These are phyloP conservation scores for Chesias legatella DNA, from an alignment of 2,888 invertebrate genomes.

Conservation along the genomic window DNA sequence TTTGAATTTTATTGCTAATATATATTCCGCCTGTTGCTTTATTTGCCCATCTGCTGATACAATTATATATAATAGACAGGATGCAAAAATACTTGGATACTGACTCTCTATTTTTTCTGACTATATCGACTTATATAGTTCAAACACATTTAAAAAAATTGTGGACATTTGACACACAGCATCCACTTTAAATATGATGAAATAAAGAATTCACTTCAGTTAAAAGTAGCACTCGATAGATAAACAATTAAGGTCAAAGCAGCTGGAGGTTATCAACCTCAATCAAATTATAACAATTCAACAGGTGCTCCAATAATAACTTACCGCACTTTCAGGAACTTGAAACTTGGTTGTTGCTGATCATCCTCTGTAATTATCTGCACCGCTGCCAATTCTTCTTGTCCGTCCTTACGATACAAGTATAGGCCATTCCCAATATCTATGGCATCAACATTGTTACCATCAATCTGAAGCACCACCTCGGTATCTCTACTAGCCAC, in stretches of 20 bases:
- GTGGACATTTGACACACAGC: no score
- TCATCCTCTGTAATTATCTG: constrained; percentile 63
- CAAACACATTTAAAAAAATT: no score
- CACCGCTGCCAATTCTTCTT: constrained; percentile 68
- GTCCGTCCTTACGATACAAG: constrained; percentile 66
- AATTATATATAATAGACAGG: no score
- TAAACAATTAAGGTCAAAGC: constrained; percentile 7
- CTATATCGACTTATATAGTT: no score
- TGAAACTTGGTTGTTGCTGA: constrained; percentile 61
- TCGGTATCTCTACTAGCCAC: constrained; percentile 63
- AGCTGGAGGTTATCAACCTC: neutral
- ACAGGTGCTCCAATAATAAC: constrained; percentile 26
- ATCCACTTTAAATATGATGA: no score
- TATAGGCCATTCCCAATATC: constrained; percentile 74
- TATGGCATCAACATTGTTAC: constrained; percentile 72
- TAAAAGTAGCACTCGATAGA: neutral
- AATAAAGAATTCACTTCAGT: neutral
- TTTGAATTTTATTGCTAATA: no score
- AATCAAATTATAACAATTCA: neutral
- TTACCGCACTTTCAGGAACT: constrained; percentile 76
- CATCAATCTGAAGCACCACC: constrained; percentile 71
- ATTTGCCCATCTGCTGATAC: no score
- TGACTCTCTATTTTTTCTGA: no score
- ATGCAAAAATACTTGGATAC: no score
- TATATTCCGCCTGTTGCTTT: no score